Percentiles rank a stretch among this genome's conserved stretches.
Evolutionary conservation across 2,888 invertebrate genomes (phyloP).

Genomic region (Archips xylosteana): DNA sequence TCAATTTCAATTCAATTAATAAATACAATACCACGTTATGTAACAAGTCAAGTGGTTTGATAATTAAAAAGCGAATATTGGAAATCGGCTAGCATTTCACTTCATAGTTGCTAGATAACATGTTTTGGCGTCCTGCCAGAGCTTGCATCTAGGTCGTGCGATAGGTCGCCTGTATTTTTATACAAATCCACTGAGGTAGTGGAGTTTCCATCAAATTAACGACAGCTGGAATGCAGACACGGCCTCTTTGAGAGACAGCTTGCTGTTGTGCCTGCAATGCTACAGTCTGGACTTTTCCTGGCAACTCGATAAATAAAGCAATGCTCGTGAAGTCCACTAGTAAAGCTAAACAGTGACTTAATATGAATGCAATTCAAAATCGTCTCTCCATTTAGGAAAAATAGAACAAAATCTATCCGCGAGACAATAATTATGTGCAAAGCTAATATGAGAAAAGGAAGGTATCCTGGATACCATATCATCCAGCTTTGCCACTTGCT

Average conservation of each 20-base stretch:
- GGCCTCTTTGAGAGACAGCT: conserved; percentile 24
- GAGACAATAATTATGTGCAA: background rate
- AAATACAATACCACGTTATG: conserved; percentile 51
- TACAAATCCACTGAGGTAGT: conserved; percentile 45
- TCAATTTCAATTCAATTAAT: conserved; percentile 42
- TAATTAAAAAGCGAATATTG: conserved; percentile 82
- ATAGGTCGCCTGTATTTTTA: conserved; percentile 51
- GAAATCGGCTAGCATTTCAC: conserved; percentile 67
- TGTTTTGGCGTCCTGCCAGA: conserved; percentile 72
- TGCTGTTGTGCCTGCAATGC: conserved; percentile 31
- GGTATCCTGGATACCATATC: too few relatives aligned
- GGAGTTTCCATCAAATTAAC: conserved; percentile 44
- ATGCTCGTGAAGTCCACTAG: background rate
- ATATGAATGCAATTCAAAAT: background rate
- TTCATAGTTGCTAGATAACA: conserved; percentile 71
- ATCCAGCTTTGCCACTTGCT: too few relatives aligned
- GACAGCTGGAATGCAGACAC: conserved; percentile 33
- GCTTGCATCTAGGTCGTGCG: conserved; percentile 74
- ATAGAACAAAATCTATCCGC: background rate
- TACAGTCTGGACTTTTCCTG: conserved; percentile 15
- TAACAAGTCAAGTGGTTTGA: conserved; percentile 67
- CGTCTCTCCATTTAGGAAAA: background rate
- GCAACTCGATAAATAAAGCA: background rate
- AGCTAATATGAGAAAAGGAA: too few relatives aligned
- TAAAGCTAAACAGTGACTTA: background rate